These are phyloP conservation scores for Apostichopus parvimensis DNA, from an alignment of 35 echinoderm and acorn worm genomes.

Conservation along the genomic window DNA sequence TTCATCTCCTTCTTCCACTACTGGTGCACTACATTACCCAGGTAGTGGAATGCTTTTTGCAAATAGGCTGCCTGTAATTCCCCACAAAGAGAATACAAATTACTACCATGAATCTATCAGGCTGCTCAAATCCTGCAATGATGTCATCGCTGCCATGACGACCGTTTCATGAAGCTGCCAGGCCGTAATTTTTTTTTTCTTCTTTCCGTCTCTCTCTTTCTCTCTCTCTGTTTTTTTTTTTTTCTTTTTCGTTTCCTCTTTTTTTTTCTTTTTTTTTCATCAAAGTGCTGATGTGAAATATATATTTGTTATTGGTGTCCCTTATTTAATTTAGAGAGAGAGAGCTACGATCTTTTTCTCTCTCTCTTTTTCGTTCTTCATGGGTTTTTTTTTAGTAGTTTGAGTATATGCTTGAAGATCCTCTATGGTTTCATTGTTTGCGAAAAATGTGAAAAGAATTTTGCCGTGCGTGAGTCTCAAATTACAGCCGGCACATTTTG, in stretches of 20 bases:
- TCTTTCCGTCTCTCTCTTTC: not conserved
- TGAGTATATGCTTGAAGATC: constrained; percentile 3
- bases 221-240: no score
- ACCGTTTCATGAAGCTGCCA: constrained; percentile 26
- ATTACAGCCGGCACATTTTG: not conserved
- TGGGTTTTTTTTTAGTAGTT: not conserved
- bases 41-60: not conserved
- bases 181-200: constrained; percentile 27
- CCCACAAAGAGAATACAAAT: constrained; percentile 6
- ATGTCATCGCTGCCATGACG: constrained; percentile 20
- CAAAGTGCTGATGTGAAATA: constrained; percentile 36
- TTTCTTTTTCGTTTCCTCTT: no score
- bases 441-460: not conserved
- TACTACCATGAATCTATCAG: constrained; percentile 17
- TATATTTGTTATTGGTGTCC: constrained; percentile 40
- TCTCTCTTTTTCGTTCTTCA: no score
- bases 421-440: not conserved
- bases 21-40: not conserved
- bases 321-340: constrained; percentile 44
- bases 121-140: constrained; percentile 29
- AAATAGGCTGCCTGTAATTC: not conserved
- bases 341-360: not conserved
- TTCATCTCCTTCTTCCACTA: no score
- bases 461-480: not conserved
- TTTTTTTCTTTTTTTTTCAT: no score